Evolutionary conservation across 2,888 invertebrate genomes (phyloP).

Genomic region (Ceraclea dissimilis): DNA sequence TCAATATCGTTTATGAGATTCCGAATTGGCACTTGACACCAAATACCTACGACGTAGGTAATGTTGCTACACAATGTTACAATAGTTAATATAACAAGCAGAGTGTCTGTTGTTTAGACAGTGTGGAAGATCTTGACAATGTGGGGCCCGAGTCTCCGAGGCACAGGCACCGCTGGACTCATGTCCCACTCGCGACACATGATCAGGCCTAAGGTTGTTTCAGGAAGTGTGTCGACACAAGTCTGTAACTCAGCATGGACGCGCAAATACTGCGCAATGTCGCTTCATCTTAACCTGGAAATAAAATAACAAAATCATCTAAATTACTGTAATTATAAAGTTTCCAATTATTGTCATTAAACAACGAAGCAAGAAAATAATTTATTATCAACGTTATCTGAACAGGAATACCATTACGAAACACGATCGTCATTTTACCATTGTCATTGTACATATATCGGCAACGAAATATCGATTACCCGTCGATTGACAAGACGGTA

Average conservation of each 20-base stretch:
- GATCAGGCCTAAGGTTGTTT: conserved; percentile 79
- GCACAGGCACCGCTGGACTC: conserved; percentile 35
- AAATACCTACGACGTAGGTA: too few relatives aligned
- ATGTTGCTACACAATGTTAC: too few relatives aligned
- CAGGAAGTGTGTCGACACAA: conserved; percentile 86
- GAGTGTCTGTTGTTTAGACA: neutral
- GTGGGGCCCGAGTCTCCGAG: conserved; percentile 25
- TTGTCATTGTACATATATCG: too few relatives aligned
- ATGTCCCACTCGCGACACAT: conserved; percentile 77
- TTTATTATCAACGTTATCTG: too few relatives aligned
- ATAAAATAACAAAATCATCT: neutral
- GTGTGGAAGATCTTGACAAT: neutral
- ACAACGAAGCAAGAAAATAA: too few relatives aligned
- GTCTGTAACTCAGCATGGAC: conserved; percentile 82
- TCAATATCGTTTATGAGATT: too few relatives aligned
- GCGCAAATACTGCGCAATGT: conserved; percentile 6
- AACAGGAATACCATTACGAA: too few relatives aligned
- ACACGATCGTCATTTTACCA: too few relatives aligned
- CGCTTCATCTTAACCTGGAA: conserved; percentile 10
- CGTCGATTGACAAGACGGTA: too few relatives aligned
- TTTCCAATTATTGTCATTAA: neutral
- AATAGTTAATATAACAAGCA: too few relatives aligned
- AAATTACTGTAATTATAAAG: neutral
- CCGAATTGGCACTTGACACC: too few relatives aligned
- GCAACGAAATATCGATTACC: too few relatives aligned